Evolutionary conservation across 1,140 invertebrate species (phyloP), one percentile per base, ranked within the genome.

Genomic region (Heliothis virescens): DNA sequence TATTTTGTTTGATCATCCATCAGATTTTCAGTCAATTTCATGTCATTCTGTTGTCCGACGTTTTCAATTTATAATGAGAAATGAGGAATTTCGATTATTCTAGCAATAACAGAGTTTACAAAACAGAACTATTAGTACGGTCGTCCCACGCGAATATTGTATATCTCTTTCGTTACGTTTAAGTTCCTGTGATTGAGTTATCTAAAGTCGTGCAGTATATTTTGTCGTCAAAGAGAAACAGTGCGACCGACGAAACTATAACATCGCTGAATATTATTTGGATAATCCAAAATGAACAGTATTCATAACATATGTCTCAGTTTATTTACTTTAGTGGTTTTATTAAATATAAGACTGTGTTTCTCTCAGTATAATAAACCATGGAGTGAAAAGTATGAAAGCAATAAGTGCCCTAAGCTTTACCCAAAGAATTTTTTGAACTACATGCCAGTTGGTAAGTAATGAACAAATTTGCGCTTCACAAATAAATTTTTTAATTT

Each of bases 391-490:
- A 94, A 93, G 76, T 94, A 95, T 88, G 93, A 94, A 87, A 94
- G 85, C 77, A 94, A 92, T 84, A 93, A 92, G 81, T 95, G 95
- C 65, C 92, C 95, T 10, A 93, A 94, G 85, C 82, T 95, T 55
- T 95, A 92, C 86, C 94, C 95, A 34, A 95, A 94, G 84, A 95
- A 95, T 89, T 95, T 95, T 73, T 86, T 94, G 59, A 95, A 94
- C 84, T 94, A 90, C 86, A 88, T 92, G 82, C 95, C 95, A 82
- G 88, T 91, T 62, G 95, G 95, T 95, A 91, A 91, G 91, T 88
- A 53, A 16, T 9, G 26, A 21, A 12, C 5, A 4, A 47, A 29
- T 7, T 67, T 9, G 11, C 71, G 21, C 13, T 29, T 71, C 18
- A n/a, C n/a, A n/a, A n/a, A n/a, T n/a, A n/a, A n/a, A n/a, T n/a